Evolutionary conservation across 2,797 vertebrate species (phyloP).

Genomic region (Hirundo rustica): DNA sequence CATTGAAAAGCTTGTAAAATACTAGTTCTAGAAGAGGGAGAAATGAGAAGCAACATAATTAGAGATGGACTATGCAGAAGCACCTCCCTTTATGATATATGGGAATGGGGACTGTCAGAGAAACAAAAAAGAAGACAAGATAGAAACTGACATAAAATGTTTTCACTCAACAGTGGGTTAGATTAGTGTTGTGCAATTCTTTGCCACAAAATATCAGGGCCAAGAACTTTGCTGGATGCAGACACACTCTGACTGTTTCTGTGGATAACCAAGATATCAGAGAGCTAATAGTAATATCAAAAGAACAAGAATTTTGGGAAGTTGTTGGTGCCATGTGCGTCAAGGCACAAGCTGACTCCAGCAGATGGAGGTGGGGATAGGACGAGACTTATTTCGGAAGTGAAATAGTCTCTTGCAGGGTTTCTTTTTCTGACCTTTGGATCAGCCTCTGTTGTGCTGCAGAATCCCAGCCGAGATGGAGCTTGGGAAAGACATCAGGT

Average conservation of each 20-base stretch:
- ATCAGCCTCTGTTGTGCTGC: background rate
- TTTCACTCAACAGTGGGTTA: constrained; percentile 10
- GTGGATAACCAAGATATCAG: constrained; percentile 55
- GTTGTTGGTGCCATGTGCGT: constrained; percentile 8
- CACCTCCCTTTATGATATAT: background rate
- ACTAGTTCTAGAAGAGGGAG: background rate
- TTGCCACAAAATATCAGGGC: constrained; percentile 48
- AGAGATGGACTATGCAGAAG: background rate
- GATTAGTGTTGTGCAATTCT: constrained; percentile 56
- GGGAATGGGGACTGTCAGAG: background rate
- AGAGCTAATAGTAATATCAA: constrained; percentile 22
- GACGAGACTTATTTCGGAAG: constrained; percentile 5
- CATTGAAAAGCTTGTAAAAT: background rate
- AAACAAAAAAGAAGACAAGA: constrained; percentile 2
- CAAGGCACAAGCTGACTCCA: constrained; percentile 5
- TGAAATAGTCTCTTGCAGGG: background rate
- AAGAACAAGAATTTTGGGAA: constrained; percentile 49
- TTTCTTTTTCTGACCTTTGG: constrained; percentile 41
- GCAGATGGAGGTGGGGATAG: constrained; percentile 20
- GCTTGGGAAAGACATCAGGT: background rate
- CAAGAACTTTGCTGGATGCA: constrained; percentile 47
- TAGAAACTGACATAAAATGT: constrained; percentile 20
- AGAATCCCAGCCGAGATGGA: background rate
- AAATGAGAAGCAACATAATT: background rate
- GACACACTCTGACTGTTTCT: constrained; percentile 21